Percentiles rank a stretch among this genome's conserved stretches.
These are phyloP conservation scores for Chionis minor DNA, from an alignment of 2,113 vertebrate species.

Conservation along the genomic window DNA sequence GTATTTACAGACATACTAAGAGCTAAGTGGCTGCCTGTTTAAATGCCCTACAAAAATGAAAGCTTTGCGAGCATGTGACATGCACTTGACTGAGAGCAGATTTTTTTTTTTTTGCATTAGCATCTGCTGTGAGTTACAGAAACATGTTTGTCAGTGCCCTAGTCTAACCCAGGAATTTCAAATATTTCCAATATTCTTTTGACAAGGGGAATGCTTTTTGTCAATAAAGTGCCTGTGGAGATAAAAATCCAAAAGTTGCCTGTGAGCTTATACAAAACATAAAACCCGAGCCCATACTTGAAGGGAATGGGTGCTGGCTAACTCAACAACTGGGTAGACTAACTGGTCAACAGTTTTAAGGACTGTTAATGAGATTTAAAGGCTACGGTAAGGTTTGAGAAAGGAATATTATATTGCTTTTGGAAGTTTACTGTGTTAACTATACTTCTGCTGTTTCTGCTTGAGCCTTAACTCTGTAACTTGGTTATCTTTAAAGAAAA, in stretches of 20 bases:
- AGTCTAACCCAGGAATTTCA: not conserved
- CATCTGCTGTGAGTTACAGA: not conserved
- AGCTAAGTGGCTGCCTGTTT: not conserved
- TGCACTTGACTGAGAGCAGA: not conserved
- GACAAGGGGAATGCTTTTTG: not conserved
- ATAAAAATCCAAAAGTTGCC: not conserved
- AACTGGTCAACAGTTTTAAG: not conserved
- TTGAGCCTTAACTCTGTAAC: not conserved
- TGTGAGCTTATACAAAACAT: not conserved
- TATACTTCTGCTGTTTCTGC: not conserved
- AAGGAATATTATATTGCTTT: not conserved
- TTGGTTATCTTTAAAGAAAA: not conserved
- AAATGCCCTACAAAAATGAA: not conserved
- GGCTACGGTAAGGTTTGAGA: not conserved
- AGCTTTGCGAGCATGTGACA: accelerated
- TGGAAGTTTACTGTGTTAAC: not conserved
- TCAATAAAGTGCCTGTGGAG: slow-evolving; percentile 24
- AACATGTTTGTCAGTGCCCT: not conserved
- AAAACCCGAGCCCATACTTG: not conserved
- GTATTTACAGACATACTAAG: not conserved
- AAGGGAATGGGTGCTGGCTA: not conserved
- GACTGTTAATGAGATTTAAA: not conserved
- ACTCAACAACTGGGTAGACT: not conserved
- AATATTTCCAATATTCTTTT: not conserved
- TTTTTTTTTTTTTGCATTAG: not conserved